Evolutionary conservation across 30 jellyfish, hydroid and myxozoan genomes (phyloP).

Genomic region (Turritopsis dohrnii): DNA sequence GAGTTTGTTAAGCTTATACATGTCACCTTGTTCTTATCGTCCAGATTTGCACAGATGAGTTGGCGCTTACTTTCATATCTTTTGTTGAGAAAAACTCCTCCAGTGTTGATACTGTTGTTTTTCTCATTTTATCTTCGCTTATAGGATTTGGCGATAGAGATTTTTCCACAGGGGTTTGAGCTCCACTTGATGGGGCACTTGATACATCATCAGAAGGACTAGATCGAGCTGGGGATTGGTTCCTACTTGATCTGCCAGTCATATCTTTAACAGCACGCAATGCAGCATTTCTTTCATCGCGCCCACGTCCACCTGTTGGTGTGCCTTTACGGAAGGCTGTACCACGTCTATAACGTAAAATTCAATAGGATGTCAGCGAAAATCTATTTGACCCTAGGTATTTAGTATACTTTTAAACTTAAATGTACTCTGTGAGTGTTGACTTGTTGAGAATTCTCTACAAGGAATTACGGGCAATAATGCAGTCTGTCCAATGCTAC

Average conservation of each 20-base stretch:
- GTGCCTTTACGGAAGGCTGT: slow-evolving; percentile 1
- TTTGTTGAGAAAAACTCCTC: slow-evolving; percentile 51
- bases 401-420: too few species aligned
- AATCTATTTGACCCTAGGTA: too few species aligned
- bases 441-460: too few species aligned
- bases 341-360: not conserved
- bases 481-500: too few species aligned
- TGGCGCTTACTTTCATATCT: slow-evolving; percentile 57
- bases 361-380: too few species aligned
- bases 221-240: slow-evolving; percentile 26
- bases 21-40: too few species aligned
- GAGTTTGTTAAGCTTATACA: too few species aligned
- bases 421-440: too few species aligned
- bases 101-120: slow-evolving; percentile 60
- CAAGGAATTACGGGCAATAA: too few species aligned
- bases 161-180: slow-evolving; percentile 32
- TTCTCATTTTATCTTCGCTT: slow-evolving; percentile 43
- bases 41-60: too few species aligned
- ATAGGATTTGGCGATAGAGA: slow-evolving; percentile 30
- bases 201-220: not conserved
- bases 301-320: slow-evolving; percentile 21
- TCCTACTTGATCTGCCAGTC: slow-evolving; percentile 28
- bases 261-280: slow-evolving; percentile 42
- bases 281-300: slow-evolving; percentile 31
- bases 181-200: slow-evolving; percentile 20